phyloP scores from a whole-genome alignment of 2,113 vertebrate species.

The Nannospalax galili region DNA sequence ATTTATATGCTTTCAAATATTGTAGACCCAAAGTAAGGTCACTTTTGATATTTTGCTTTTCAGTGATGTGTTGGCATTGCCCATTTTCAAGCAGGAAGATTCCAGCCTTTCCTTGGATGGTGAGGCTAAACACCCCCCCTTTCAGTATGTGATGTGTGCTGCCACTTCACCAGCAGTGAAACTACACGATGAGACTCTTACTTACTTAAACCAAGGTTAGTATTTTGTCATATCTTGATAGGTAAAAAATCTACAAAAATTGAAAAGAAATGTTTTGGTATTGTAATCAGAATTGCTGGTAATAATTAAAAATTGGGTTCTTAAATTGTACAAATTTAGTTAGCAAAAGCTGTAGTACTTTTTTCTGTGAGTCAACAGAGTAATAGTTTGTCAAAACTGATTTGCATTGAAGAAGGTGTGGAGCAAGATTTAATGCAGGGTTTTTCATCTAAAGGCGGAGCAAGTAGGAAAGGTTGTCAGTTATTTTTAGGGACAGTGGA shows the following conservation, averaged over 20 bases:
- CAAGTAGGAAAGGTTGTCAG: conserved; percentile 35
- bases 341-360: conserved; percentile 1
- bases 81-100: conserved; percentile 93
- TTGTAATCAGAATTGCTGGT: background rate
- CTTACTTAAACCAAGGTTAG: conserved; percentile 92
- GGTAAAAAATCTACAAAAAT: background rate
- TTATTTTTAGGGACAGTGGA: conserved; percentile 64
- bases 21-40: conserved; percentile 6
- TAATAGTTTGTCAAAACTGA: background rate
- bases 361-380: background rate
- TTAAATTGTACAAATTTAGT: background rate
- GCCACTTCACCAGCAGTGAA: conserved; percentile 91
- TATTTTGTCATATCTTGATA: rapidly evolving
- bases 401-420: background rate
- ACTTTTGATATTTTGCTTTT: conserved; percentile 61
- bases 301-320: background rate
- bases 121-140: conserved; percentile 89
- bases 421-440: background rate
- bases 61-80: conserved; percentile 91
- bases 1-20: background rate
- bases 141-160: conserved; percentile 91
- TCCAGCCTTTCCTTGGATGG: conserved; percentile 88
- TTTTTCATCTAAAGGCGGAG: conserved; percentile 19
- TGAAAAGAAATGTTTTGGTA: background rate
- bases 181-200: conserved; percentile 90